Evolutionary conservation across 2,113 vertebrate genomes (phyloP).

Genomic region (Microcebus griseorufus): DNA sequence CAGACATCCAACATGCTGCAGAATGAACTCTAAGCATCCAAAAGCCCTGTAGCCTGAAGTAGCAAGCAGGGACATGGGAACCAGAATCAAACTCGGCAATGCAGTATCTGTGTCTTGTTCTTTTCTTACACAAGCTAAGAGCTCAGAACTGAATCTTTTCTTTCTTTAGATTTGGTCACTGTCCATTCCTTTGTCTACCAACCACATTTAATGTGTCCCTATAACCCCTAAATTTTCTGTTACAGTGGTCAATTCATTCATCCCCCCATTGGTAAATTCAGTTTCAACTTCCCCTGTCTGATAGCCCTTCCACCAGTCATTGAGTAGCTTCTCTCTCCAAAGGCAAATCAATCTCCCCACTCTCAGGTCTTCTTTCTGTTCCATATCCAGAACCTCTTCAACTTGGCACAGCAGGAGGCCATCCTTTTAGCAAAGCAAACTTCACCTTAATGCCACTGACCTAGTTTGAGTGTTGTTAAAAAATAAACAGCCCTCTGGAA

Average conservation of each 20-base stretch:
- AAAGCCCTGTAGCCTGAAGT: background rate
- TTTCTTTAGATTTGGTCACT: background rate
- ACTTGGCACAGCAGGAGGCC: background rate
- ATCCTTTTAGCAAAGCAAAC: background rate
- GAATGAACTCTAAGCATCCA: conserved; percentile 33
- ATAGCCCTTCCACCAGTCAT: too few species aligned
- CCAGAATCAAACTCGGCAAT: background rate
- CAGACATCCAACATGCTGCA: conserved; percentile 52
- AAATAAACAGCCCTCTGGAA: conserved; percentile 27
- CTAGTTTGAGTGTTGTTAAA: conserved; percentile 14
- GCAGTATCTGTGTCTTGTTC: background rate
- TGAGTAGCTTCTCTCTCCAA: background rate
- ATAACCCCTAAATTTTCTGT: background rate
- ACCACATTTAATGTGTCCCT: background rate
- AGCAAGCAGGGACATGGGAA: background rate
- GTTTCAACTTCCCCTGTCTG: background rate
- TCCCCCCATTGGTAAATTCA: background rate
- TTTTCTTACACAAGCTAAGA: background rate
- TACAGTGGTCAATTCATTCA: background rate
- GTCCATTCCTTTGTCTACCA: background rate
- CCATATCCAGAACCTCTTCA: background rate
- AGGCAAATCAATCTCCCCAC: background rate
- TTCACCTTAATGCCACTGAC: background rate
- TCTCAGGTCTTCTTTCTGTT: background rate
- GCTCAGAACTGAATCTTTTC: background rate